These are phyloP conservation scores for Oophaga sylvatica DNA, from an alignment of 2,797 vertebrate genomes.

Conservation along the genomic window DNA sequence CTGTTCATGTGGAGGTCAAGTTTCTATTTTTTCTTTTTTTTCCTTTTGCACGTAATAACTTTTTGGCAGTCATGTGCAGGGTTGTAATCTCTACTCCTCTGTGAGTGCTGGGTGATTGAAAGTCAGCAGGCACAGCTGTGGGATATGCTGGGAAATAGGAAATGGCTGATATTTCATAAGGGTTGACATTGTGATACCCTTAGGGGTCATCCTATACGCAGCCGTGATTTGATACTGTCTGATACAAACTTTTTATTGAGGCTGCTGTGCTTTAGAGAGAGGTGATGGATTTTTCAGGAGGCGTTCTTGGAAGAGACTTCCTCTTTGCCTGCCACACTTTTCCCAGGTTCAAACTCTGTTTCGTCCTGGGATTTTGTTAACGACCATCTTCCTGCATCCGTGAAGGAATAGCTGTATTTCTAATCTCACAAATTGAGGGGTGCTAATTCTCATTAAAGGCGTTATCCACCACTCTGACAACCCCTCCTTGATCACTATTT, in stretches of 20 bases:
- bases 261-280: not conserved
- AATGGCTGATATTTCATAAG: slow-evolving; percentile 52
- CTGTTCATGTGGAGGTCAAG: slow-evolving; percentile 28
- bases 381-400: not conserved
- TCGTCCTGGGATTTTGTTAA: not conserved
- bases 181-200: slow-evolving; percentile 51
- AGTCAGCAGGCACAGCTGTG: slow-evolving; percentile 57
- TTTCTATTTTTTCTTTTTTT: slow-evolving; percentile 32
- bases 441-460: no score
- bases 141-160: slow-evolving; percentile 54
- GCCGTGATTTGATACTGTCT: slow-evolving; percentile 43
- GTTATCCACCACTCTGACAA: no score
- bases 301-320: not conserved
- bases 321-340: not conserved
- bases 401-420: no score
- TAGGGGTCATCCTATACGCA: slow-evolving; percentile 49
- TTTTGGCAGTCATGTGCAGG: slow-evolving; percentile 33
- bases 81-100: slow-evolving; percentile 37
- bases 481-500: no score
- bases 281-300: slow-evolving; percentile 1
- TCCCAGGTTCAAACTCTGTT: not conserved
- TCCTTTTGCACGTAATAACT: slow-evolving; percentile 25
- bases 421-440: no score
- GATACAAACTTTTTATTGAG: slow-evolving; percentile 27
- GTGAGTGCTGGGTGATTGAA: slow-evolving; percentile 55